Conservation (phyloP, 2,797 vertebrate species). For the Propithecus deckenii region DNA sequence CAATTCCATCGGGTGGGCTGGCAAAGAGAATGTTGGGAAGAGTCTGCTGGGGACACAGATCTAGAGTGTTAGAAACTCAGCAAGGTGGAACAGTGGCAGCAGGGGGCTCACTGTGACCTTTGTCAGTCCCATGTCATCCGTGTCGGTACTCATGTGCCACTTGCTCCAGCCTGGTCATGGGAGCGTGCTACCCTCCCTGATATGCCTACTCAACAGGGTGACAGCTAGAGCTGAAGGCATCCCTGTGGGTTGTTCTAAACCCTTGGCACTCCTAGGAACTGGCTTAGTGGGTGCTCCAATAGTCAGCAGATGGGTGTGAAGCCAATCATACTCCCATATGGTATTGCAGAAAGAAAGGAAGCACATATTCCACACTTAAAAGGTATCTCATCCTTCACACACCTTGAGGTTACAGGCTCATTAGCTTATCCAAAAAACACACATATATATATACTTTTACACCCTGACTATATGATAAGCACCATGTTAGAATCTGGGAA, state of each 20-base stretch:
- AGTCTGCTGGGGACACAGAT: not conserved
- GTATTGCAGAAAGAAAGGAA: not conserved
- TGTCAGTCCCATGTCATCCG: not conserved
- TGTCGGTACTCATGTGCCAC: not conserved
- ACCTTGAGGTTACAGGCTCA: not conserved
- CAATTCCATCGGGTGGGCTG: not conserved
- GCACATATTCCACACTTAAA: not conserved
- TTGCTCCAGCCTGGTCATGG: no score
- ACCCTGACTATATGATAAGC: not conserved
- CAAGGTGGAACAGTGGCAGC: no score
- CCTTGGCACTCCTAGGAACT: accelerated
- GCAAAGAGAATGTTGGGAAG: not conserved
- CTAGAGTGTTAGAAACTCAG: not conserved
- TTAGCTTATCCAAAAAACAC: not conserved
- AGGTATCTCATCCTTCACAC: not conserved
- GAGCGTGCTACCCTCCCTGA: not conserved
- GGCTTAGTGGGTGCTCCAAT: not conserved
- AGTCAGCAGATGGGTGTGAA: not conserved
- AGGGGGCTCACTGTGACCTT: not conserved
- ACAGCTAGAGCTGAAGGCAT: not conserved
- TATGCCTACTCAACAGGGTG: not conserved
- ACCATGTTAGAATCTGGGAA: not conserved
- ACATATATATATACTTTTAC: no score
- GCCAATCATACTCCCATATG: not conserved
- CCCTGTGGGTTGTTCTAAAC: not conserved